Base-by-base conservation (phyloP, 2,888 invertebrate genomes). In the Matsumyia berberina region DNA sequence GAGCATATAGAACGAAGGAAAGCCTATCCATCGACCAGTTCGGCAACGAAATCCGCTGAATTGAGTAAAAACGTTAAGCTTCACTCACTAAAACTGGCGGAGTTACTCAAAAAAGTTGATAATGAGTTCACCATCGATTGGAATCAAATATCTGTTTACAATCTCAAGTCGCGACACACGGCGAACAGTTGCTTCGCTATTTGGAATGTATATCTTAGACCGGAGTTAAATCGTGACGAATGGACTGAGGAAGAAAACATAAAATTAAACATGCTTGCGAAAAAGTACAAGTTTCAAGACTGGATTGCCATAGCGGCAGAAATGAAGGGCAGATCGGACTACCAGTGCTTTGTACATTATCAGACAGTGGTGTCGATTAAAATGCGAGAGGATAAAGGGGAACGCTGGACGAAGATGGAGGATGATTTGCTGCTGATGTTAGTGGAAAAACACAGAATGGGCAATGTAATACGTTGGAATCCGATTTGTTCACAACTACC, bases 381-480 rank as follows among this genome's bases (percentile, higher is more conserved):
- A 51, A 58, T 58, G 60, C 39, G 88, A 74, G 85, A 87, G 86
- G 74, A 88, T 60, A 88, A 46, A 91, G 66, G 81, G n/a, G 90
- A 90, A 0, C 93, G 93, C 85, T 97, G 97, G 95, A 93, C 94
- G 0, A 89, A 91, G 9, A 93, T 94, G 53, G 97, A 98, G 89
- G 95, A 96, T 87, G 92, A 93, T 60, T 93, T 93, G 57, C 92
- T 98, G 2, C 89, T 93, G 37, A 92, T 93, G 69, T 90, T 95
- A 1, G 93, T 97, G 0, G 93, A 94, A n/a, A 92, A 92, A 80
- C 94, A 94, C 86, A 93, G 92, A 85, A 92, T 94, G 70, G 96
- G 95, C 15, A 92, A 94, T 77, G 93, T 93, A 53, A 95, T 96
- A 85, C 95, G 96, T 0, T 97, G 97, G 97, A 93, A 94, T 2